Conservation (phyloP, 2,888 invertebrate genomes). For the Acheta domesticus region DNA sequence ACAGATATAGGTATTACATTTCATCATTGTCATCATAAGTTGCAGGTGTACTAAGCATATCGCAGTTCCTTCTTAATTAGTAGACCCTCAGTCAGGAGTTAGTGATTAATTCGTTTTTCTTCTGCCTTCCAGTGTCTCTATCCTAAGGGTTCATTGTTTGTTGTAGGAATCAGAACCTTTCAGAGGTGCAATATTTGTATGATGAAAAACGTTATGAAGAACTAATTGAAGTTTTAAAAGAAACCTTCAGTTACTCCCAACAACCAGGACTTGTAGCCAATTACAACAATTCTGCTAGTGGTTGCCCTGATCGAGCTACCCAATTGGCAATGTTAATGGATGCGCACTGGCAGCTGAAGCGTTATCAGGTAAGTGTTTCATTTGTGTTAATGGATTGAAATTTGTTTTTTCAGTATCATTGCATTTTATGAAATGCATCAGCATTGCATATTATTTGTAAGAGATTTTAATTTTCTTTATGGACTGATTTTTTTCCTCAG, state of each 20-base stretch:
- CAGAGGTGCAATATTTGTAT: conserved; percentile 65
- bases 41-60: neutral
- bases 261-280: conserved; percentile 37
- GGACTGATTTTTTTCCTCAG: no score
- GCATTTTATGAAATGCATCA: no score
- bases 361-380: conserved; percentile 46
- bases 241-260: conserved; percentile 60
- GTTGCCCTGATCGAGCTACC: conserved; percentile 48
- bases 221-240: conserved; percentile 63
- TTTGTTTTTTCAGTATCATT: no score
- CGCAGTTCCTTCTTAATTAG: neutral
- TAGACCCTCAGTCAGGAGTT: neutral
- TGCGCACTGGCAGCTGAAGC: conserved; percentile 61
- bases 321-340: conserved; percentile 60
- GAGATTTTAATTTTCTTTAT: no score
- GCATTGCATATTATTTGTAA: no score
- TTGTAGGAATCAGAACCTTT: conserved; percentile 53
- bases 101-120: neutral
- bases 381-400: neutral
- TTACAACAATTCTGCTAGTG: neutral
- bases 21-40: no score
- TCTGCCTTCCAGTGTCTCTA: neutral
- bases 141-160: neutral
- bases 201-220: conserved; percentile 61
- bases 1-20: no score